phyloP scores from a whole-genome alignment of 2,888 invertebrate genomes.

The Electrophaes corylata region DNA sequence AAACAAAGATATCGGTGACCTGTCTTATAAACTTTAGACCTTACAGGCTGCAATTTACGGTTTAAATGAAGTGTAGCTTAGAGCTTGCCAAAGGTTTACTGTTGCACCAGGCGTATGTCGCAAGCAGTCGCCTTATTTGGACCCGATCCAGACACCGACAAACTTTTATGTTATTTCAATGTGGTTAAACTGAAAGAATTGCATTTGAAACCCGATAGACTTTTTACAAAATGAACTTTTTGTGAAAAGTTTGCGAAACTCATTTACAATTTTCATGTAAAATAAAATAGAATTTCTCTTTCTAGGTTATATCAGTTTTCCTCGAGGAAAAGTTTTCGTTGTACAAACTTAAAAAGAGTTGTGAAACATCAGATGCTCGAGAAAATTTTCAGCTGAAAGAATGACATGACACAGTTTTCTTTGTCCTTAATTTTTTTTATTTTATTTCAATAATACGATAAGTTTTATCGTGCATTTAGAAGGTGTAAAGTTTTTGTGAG shows the following conservation, averaged over 20 bases:
- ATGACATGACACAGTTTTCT: not conserved
- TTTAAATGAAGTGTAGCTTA: conserved; percentile 40
- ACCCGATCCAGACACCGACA: conserved; percentile 71
- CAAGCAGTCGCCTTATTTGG: conserved; percentile 82
- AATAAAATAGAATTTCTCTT: not conserved
- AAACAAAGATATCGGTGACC: conserved; percentile 43
- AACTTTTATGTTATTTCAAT: conserved; percentile 81
- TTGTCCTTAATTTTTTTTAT: not conserved
- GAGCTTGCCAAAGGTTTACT: conserved; percentile 50
- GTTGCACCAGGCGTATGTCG: conserved; percentile 72
- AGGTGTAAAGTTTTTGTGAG: too few species aligned
- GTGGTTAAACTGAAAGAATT: conserved; percentile 71
- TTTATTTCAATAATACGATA: not conserved
- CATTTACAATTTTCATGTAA: not conserved
- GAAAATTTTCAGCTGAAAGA: not conserved
- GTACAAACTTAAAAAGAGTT: not conserved
- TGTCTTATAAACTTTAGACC: conserved; percentile 48
- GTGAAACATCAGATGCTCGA: not conserved
- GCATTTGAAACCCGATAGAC: conserved; percentile 54
- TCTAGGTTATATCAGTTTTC: not conserved
- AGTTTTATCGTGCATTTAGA: too few species aligned
- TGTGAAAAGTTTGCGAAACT: conserved; percentile 12
- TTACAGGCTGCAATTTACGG: conserved; percentile 47
- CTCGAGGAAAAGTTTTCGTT: not conserved
- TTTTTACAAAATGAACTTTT: conserved; percentile 41